These are phyloP conservation scores for Silurus lanzhouensis DNA, from an alignment of 2,797 vertebrate genomes.

Conservation along the genomic window DNA sequence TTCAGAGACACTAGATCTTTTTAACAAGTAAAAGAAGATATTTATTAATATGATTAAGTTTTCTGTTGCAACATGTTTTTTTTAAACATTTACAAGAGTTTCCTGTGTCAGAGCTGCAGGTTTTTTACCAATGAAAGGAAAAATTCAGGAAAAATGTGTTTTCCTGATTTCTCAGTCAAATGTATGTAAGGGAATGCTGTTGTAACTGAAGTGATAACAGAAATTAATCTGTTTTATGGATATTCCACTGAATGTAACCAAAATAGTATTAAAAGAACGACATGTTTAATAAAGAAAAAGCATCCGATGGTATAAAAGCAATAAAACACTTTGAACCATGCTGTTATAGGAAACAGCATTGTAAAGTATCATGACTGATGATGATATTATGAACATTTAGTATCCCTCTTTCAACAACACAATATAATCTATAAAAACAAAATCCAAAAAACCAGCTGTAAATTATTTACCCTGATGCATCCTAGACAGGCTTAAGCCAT, in stretches of 20 bases:
- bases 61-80: not conserved
- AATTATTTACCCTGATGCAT: not conserved
- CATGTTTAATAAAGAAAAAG: not conserved
- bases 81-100: not conserved
- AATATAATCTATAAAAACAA: not conserved
- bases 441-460: not conserved
- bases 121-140: not conserved
- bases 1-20: too few relatives aligned
- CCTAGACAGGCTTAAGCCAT: not conserved
- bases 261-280: not conserved
- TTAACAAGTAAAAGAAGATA: too few relatives aligned
- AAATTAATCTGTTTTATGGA: not conserved
- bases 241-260: not conserved
- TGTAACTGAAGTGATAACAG: not conserved
- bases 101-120: not conserved
- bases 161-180: not conserved
- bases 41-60: not conserved
- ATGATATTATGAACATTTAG: not conserved
- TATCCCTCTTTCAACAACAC: too few relatives aligned
- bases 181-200: not conserved
- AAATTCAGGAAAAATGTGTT: not conserved
- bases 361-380: not conserved
- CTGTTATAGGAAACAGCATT: not conserved
- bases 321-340: not conserved
- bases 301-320: not conserved